Evolutionary conservation across 2,113 vertebrate species (phyloP), one percentile per base, ranked within the genome.

Genomic region (Callionymus lyra): DNA sequence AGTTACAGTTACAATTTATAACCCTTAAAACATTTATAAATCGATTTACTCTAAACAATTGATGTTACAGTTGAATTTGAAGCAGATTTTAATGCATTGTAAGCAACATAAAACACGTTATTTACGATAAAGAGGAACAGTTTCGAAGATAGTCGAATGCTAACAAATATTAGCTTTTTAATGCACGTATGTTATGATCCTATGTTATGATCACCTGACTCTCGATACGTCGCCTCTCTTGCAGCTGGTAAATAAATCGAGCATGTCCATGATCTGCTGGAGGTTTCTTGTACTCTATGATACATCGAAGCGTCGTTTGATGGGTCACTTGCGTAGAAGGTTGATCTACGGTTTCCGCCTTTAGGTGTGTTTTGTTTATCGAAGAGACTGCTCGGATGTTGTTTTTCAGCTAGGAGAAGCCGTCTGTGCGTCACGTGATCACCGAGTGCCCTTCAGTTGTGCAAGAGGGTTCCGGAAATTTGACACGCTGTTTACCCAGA

Each of bases 181-280:
- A n/a, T n/a, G n/a, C n/a, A n/a, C n/a, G n/a, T n/a, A n/a, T 27
- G 21, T 8, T 27, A 8, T 27, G 21, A 8, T 27, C 4, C 4
- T 27, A 5, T 8, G 8, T 27, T 14, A 1, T 17, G 11, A 2
- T 86, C 85, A 97, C 92, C 90, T 91, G 75, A 97, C 94, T 72
- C 91, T 89, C 77, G 80, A 85, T 72, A 96, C 79, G 82, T 95
- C 92, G 53, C 94, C 93, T 74, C 90, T 94, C 76, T 83, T 92
- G 88, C 93, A 98, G 81, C 93, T 95, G 58, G 81, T 87, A 77
- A 96, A 97, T 63, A 98, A 74, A 44, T 97, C 92, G 81, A 78
- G 85, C 59, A 87, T 91, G 67, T 97, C 92, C 94, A 95, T 82
- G 48, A 32, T 90, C 56, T 54, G 72, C 82, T 78, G 81, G 68